Evolutionary conservation across 2,113 vertebrate species (phyloP).

Genomic region (Eolophus roseicapilla): DNA sequence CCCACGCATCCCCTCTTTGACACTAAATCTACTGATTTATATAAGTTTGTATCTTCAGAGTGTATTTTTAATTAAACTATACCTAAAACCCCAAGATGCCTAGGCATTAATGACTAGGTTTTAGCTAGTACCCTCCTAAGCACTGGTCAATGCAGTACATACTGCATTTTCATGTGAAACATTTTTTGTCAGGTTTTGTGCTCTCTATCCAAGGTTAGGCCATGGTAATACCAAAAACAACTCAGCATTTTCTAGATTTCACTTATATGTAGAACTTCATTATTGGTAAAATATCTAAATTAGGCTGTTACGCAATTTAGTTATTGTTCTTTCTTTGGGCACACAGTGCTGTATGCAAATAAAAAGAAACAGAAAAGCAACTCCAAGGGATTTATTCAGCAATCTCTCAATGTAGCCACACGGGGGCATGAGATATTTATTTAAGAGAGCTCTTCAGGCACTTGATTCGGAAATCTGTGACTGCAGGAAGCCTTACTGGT

Average conservation of each 20-base stretch:
- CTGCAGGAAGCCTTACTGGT: neutral
- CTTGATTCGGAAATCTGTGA: neutral
- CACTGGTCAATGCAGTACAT: neutral
- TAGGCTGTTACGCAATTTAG: neutral
- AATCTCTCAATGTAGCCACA: slow-evolving; percentile 59
- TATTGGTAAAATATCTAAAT: neutral
- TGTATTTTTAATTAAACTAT: neutral
- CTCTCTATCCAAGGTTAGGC: neutral
- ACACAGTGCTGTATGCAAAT: neutral
- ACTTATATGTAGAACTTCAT: neutral
- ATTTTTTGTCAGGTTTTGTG: neutral
- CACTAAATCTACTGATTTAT: neutral
- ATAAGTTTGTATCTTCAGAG: neutral
- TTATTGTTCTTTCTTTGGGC: neutral
- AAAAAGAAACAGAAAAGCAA: neutral
- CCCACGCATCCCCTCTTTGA: neutral
- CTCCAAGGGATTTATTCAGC: neutral
- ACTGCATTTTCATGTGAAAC: neutral
- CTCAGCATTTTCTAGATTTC: neutral
- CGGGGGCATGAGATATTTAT: slow-evolving; percentile 70
- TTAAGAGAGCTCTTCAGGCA: neutral
- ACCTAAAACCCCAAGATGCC: neutral
- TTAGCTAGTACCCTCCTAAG: neutral
- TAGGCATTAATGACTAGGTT: neutral
- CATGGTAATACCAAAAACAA: neutral